Base-by-base conservation (phyloP, 2,888 invertebrate genomes). In the Drosophila siamana region DNA sequence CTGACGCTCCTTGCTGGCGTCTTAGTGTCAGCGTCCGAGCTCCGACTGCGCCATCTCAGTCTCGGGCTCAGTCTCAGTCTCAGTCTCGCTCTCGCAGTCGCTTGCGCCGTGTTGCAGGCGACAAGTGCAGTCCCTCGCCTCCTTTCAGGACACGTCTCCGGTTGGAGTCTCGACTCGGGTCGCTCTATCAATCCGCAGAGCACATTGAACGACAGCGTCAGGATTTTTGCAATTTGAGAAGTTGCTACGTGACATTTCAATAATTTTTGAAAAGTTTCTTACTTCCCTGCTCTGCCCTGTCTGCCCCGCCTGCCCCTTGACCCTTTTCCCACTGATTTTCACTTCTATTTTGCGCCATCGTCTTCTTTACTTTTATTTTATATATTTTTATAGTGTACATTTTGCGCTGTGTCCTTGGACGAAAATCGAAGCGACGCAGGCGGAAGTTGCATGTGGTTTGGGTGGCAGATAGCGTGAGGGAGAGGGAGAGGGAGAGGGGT, bases 211-310 rank as follows among this genome's bases (percentile, higher is more conserved):
- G 91, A 90, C 90, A 90, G 83, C 90, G 88, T 90, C 90, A 90
- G 91, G 91, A 91, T 90, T 90, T 90, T 88, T 90, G 91, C 90
- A 90, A 91, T 90, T 90, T 90, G 90, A 90, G 90, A 91, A 89
- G 90, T 90, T 91, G 91, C 91, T 90, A 90, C 90, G 90, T 90
- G 90, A 90, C 90, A 90, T 91, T 90, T 90, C 90, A 90, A 90
- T 90, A 90, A 91, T 90, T 91, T 91, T 90, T 89, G 91, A 90
- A 91, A 91, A 91, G 88, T 90, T 90, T 82, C 80, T 76, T 75
- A 71, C 79, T 78, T 51, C 26, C 50, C 26, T 16, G 0, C 11
- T 3, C 19, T 19, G 19, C 19, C 19, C 19, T n/a, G n/a, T 24
- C 11, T 68, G 51, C 33, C 50, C 19, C 51, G n/a, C 19, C 47